These are phyloP conservation scores for Peromyscus melanophrys DNA, from an alignment of 2,797 vertebrate genomes.

Conservation along the genomic window DNA sequence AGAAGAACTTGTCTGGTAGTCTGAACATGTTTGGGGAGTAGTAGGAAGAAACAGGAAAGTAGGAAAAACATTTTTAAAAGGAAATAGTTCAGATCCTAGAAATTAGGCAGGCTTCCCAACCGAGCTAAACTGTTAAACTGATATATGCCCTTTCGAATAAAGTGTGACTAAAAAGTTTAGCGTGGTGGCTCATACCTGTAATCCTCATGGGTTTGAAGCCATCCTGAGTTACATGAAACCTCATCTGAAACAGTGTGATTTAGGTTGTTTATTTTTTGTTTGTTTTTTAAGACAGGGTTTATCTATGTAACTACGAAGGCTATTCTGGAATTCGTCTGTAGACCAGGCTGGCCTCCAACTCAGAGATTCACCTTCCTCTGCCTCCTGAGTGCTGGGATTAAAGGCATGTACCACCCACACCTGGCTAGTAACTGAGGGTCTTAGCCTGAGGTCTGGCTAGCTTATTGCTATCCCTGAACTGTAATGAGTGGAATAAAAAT, in stretches of 20 bases:
- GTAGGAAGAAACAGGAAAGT: slow-evolving; percentile 33
- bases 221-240: not conserved
- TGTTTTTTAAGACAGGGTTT: not conserved
- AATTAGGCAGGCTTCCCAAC: not conserved
- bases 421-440: not conserved
- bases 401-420: not conserved
- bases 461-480: not conserved
- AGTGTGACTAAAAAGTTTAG: not conserved
- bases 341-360: not conserved
- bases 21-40: slow-evolving; percentile 70
- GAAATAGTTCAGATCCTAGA: not conserved
- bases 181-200: not conserved
- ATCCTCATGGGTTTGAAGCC: not conserved
- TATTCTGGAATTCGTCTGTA: not conserved
- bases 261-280: not conserved
- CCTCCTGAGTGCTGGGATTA: not conserved
- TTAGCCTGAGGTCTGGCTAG: not conserved
- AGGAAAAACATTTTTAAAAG: not conserved
- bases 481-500: not conserved
- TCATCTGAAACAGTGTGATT: not conserved
- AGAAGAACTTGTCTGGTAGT: slow-evolving; percentile 85
- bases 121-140: not conserved
- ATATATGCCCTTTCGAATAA: not conserved
- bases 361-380: not conserved
- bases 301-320: not conserved